A percentile compares a stretch with the other conserved stretches of the same genome.
Evolutionary conservation across 2,113 vertebrate genomes (phyloP).

Genomic region (Chinchilla lanigera): DNA sequence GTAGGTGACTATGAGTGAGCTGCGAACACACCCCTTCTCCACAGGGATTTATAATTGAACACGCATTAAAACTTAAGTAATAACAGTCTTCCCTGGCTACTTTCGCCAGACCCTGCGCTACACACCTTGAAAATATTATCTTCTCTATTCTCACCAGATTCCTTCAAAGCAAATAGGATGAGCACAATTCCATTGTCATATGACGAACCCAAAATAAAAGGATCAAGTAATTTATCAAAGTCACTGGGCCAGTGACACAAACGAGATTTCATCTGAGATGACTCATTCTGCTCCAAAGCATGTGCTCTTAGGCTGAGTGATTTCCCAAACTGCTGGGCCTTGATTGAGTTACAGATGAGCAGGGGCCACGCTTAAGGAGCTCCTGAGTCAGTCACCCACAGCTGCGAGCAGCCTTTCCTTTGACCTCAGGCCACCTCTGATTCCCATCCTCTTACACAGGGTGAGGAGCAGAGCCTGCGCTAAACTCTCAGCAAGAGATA

Average conservation of each 20-base stretch:
- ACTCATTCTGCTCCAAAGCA: neutral
- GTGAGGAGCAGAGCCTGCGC: neutral
- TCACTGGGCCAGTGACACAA: neutral
- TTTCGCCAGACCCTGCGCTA: neutral
- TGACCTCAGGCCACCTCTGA: neutral
- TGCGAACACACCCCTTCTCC: neutral
- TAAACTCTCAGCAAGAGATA: neutral
- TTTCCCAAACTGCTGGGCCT: rapidly evolving
- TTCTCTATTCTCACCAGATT: neutral
- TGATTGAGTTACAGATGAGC: neutral
- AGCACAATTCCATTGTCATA: neutral
- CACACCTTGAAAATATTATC: neutral
- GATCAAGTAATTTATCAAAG: neutral
- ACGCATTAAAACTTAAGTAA: neutral
- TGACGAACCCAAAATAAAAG: neutral
- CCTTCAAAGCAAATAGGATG: neutral
- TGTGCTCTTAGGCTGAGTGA: rapidly evolving
- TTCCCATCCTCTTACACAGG: neutral
- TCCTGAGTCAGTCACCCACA: rapidly evolving
- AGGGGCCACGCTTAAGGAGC: rapidly evolving
- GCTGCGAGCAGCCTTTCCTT: neutral
- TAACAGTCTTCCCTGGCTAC: neutral
- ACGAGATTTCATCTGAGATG: neutral
- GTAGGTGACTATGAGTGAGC: neutral
- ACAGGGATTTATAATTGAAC: neutral